Evolutionary conservation across 2,797 vertebrate genomes (phyloP), one percentile per base, ranked within the genome.

Genomic region (Molossus alvarezi): DNA sequence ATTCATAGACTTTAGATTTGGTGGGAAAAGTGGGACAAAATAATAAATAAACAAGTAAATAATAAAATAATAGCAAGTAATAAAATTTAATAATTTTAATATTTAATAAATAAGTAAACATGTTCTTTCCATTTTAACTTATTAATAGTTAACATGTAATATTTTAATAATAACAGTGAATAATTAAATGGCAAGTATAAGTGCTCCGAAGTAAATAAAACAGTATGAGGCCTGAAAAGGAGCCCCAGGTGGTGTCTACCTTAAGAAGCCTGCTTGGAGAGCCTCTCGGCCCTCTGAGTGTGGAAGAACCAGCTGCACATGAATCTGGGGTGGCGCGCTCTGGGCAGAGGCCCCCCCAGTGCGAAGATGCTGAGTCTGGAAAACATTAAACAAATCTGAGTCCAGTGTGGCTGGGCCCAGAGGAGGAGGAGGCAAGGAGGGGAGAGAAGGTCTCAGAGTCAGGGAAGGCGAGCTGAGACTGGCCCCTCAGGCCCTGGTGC

Each of bases 121-220:
- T 33, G 37, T 79, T n/a, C 41, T 45, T 45, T 45, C 41, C 41
- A 45, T 45, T 45, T 76, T 45, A 48, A 64, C 23, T 82, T 77
- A 55, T 51, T 71, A 87, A 87, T 41, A 41, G 33, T 65, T 65
- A 76, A 41, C 23, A 14, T 55, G 13, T 41, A 53, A 21, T 60
- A 13, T 62, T 84, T 94, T 71, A 69, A 71, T 84, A 71, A 89
- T 76, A 90, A 69, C 45, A 69, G 55, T 53, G 58, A 75, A 41
- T 60, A 69, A 84, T 67, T 33, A 77, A 72, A 77, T 71, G 29
- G 75, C 58, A 79, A 62, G 23, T 37, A 25, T 27, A 79, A 73
- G 23, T n/a, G 60, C 60, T 57, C 17, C 41, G 9, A 94, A 96
- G 45, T 79, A 92, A 94, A 94, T 55, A 76, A 85, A 84, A 37